Evolutionary conservation across 2,113 vertebrate species (phyloP).

Genomic region (Erpornis zantholeuca): DNA sequence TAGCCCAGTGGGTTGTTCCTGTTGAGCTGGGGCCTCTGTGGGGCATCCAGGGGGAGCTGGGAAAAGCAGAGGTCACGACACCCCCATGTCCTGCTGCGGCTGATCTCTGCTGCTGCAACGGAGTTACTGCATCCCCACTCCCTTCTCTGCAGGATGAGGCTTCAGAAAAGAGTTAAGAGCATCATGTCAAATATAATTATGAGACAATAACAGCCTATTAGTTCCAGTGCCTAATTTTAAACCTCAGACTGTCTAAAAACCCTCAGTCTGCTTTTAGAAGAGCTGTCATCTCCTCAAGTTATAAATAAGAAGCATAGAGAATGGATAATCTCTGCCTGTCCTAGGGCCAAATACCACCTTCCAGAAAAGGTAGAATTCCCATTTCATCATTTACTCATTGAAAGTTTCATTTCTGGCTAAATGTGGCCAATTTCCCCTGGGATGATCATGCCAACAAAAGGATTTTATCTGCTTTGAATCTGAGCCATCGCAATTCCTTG

Average conservation of each 20-base stretch:
- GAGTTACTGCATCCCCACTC: background rate
- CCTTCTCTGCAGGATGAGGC: background rate
- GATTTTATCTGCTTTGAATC: background rate
- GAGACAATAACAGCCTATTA: constrained; percentile 66
- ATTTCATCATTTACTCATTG: background rate
- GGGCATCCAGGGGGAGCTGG: background rate
- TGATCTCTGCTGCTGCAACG: background rate
- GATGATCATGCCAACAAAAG: background rate
- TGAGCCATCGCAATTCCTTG: background rate
- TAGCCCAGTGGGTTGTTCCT: background rate
- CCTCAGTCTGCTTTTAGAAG: constrained; percentile 11
- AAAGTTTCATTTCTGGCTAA: background rate
- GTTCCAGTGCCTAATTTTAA: constrained; percentile 69
- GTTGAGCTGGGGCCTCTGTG: background rate
- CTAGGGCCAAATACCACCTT: background rate
- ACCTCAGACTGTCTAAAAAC: constrained; percentile 29
- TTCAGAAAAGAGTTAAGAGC: constrained; percentile 34
- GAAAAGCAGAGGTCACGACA: background rate
- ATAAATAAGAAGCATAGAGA: constrained; percentile 29
- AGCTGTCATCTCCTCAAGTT: constrained; percentile 26
- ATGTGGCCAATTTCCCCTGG: background rate
- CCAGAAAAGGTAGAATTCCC: constrained; percentile 11
- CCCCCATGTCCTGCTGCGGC: accelerated
- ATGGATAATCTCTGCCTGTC: background rate
- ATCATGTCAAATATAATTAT: constrained; percentile 64